Evolutionary conservation across 2,797 vertebrate genomes (phyloP).

Genomic region (Brachymystax lenok): DNA sequence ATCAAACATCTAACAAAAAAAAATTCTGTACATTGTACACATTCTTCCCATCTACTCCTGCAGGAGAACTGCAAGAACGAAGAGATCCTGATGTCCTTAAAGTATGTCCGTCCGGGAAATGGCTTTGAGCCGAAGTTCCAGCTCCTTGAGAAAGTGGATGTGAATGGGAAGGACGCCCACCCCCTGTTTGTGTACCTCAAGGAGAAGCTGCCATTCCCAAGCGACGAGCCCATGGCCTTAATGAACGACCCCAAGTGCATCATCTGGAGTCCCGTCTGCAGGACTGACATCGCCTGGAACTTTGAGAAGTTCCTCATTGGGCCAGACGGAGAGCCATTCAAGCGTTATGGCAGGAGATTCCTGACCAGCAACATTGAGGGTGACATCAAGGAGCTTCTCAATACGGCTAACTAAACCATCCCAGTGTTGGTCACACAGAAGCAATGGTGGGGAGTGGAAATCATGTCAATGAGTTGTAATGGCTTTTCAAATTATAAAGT

Average conservation of each 20-base stretch:
- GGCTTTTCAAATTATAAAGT: neutral
- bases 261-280: slow-evolving; percentile 89
- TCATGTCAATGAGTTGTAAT: neutral
- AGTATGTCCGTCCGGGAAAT: slow-evolving; percentile 86
- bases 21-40: neutral
- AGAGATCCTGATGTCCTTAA: slow-evolving; percentile 85
- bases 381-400: slow-evolving; percentile 88
- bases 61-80: slow-evolving; percentile 91
- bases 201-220: slow-evolving; percentile 82
- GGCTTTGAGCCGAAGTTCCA: slow-evolving; percentile 88
- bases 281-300: slow-evolving; percentile 92
- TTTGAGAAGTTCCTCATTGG: slow-evolving; percentile 96
- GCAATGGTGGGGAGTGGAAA: neutral
- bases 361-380: slow-evolving; percentile 86
- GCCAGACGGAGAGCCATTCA: slow-evolving; percentile 84
- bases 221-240: slow-evolving; percentile 80
- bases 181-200: slow-evolving; percentile 85
- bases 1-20: no score
- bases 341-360: slow-evolving; percentile 88
- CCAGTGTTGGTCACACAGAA: slow-evolving; percentile 3
- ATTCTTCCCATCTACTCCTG: neutral
- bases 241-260: slow-evolving; percentile 88
- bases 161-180: slow-evolving; percentile 87
- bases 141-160: slow-evolving; percentile 89
- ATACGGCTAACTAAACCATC: slow-evolving; percentile 57